phyloP scores from a whole-genome alignment of 2,888 invertebrate species.

The Andrena trimmerana region DNA sequence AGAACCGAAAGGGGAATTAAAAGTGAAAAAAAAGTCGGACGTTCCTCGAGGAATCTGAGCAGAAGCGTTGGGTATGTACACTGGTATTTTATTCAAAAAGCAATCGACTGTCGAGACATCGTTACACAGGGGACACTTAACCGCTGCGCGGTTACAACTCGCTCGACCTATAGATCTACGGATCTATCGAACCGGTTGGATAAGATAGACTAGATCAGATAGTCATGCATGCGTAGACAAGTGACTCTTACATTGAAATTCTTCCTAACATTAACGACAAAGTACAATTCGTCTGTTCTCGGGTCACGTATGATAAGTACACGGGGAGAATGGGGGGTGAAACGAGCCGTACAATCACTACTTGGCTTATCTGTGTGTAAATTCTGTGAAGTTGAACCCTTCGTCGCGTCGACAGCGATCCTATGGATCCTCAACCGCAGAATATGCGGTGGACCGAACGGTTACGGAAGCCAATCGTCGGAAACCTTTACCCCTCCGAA shows the following conservation, averaged over 20 bases:
- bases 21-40: neutral
- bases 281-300: slow-evolving; percentile 44
- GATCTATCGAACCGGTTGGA: slow-evolving; percentile 63
- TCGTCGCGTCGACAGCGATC: neutral
- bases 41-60: slow-evolving; percentile 52
- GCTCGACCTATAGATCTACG: slow-evolving; percentile 70
- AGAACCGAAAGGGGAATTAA: neutral
- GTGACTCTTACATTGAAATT: slow-evolving; percentile 55
- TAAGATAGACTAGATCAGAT: slow-evolving; percentile 62
- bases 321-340: slow-evolving; percentile 39
- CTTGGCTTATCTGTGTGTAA: slow-evolving; percentile 35
- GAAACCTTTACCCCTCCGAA: neutral
- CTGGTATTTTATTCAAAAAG: slow-evolving; percentile 80
- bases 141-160: slow-evolving; percentile 67
- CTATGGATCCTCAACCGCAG: neutral
- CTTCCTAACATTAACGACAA: slow-evolving; percentile 55
- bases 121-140: slow-evolving; percentile 79
- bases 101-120: slow-evolving; percentile 77
- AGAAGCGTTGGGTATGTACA: slow-evolving; percentile 72
- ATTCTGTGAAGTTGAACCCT: neutral
- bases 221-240: slow-evolving; percentile 69
- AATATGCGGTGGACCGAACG: neutral
- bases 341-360: slow-evolving; percentile 42
- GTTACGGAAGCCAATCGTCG: slow-evolving; percentile 16
- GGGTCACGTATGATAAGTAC: slow-evolving; percentile 42